Evolutionary conservation across 2,113 vertebrate genomes (phyloP).

Genomic region (Dendropsophus ebraccatus): DNA sequence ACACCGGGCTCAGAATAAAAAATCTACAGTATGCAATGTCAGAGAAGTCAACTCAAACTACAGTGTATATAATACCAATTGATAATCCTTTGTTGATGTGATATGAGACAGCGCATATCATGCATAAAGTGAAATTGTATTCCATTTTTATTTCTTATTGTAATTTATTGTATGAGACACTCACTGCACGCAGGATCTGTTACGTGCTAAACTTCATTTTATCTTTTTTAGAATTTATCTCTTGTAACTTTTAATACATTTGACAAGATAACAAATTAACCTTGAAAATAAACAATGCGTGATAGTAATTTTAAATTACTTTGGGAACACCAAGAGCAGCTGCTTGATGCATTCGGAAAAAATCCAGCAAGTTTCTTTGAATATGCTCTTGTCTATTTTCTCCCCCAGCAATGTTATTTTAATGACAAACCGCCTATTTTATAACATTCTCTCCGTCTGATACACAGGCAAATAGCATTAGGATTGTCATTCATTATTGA

Average conservation of each 20-base stretch:
- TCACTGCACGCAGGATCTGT: background rate
- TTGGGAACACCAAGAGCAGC: constrained; percentile 59
- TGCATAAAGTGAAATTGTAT: background rate
- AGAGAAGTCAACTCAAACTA: too few species aligned
- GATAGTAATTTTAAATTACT: constrained; percentile 57
- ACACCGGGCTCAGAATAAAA: too few species aligned
- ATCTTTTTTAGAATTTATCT: constrained; percentile 16
- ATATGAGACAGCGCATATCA: background rate
- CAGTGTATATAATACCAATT: too few species aligned
- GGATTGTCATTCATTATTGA: constrained; percentile 5
- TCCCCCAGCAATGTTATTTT: constrained; percentile 58
- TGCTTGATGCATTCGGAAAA: constrained; percentile 53
- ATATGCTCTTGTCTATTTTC: constrained; percentile 33
- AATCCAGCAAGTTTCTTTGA: constrained; percentile 45
- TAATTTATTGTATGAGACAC: background rate
- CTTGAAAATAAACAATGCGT: constrained; percentile 59
- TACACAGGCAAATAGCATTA: constrained; percentile 18
- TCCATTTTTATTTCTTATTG: background rate
- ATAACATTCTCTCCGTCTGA: background rate
- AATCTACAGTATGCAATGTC: too few species aligned
- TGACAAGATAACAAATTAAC: constrained; percentile 60
- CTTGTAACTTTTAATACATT: constrained; percentile 48
- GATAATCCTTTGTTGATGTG: too few species aligned
- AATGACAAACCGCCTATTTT: constrained; percentile 53
- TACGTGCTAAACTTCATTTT: background rate